Conservation (phyloP, 2,888 invertebrate genomes). For the Mesorhabditis spiculigera region DNA sequence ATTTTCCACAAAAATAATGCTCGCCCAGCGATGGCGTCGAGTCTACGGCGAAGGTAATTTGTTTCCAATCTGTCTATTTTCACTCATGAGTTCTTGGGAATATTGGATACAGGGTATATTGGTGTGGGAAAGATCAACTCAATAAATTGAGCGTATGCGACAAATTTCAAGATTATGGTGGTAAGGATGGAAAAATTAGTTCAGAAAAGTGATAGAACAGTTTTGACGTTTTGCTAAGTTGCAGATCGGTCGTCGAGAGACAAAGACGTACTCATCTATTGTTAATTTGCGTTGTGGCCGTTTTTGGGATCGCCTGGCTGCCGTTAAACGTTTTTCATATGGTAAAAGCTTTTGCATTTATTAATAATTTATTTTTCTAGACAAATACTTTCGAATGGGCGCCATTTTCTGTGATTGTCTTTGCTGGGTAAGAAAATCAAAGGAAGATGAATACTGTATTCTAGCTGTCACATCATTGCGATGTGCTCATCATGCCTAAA, state of each 20-base stretch:
- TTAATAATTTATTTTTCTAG: constrained; percentile 30
- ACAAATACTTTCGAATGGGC: constrained; percentile 51
- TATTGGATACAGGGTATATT: no score
- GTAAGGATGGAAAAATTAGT: not conserved
- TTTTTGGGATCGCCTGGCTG: constrained; percentile 85
- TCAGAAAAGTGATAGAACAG: constrained; percentile 5
- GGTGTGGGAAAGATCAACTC: no score
- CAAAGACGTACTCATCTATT: constrained; percentile 83
- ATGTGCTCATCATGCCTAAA: constrained; percentile 89
- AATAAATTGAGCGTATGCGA: no score
- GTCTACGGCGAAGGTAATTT: constrained; percentile 19
- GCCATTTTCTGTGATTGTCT: constrained; percentile 52
- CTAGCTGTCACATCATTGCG: constrained; percentile 69
- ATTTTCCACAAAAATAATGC: constrained; percentile 32
- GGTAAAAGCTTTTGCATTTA: constrained; percentile 18
- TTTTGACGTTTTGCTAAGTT: constrained; percentile 10
- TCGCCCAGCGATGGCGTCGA: constrained; percentile 9
- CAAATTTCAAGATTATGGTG: not conserved
- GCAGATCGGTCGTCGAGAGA: constrained; percentile 75
- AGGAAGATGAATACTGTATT: not conserved
- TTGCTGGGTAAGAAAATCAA: not conserved
- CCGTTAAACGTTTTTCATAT: constrained; percentile 74
- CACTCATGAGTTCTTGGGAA: no score
- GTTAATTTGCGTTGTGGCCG: constrained; percentile 78
- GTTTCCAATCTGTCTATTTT: no score